A percentile compares a stretch with the other conserved stretches of the same genome.
These are phyloP conservation scores for Oceanodroma tethys DNA, from an alignment of 2,113 vertebrate genomes.

Conservation along the genomic window DNA sequence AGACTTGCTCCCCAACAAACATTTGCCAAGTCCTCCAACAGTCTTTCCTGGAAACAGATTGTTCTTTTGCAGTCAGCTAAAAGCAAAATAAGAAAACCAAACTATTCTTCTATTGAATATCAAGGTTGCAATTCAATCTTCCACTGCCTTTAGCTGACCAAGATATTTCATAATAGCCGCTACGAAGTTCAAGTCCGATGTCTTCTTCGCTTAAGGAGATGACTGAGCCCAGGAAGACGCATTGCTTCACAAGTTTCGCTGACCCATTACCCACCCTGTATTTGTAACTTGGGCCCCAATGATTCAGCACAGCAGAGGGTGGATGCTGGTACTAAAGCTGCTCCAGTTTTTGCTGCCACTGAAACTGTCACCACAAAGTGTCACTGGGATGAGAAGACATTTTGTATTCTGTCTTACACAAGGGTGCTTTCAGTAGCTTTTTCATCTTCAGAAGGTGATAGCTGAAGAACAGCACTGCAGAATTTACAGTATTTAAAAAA, in stretches of 20 bases:
- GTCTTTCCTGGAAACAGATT: neutral
- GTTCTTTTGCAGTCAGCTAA: neutral
- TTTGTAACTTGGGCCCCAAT: neutral
- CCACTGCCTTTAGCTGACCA: neutral
- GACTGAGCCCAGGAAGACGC: neutral
- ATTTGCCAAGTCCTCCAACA: neutral
- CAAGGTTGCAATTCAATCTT: neutral
- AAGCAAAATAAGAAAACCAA: neutral
- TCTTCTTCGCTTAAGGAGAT: neutral
- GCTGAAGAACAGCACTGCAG: neutral
- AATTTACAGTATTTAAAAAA: neutral
- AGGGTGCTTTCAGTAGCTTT: neutral
- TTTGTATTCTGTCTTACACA: neutral
- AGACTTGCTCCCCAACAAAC: neutral
- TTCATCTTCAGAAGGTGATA: neutral
- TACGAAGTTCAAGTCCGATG: neutral
- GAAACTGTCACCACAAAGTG: neutral
- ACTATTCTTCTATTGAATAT: neutral
- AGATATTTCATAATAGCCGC: neutral
- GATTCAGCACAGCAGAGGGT: neutral
- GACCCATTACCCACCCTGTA: fast-evolving
- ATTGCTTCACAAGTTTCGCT: neutral
- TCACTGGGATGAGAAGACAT: neutral
- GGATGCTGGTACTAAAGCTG: neutral
- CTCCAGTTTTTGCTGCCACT: neutral